Percentiles rank a stretch among this genome's conserved stretches.
phyloP scores from a whole-genome alignment of 2,797 vertebrate species.

The Nannoperca obscura region DNA sequence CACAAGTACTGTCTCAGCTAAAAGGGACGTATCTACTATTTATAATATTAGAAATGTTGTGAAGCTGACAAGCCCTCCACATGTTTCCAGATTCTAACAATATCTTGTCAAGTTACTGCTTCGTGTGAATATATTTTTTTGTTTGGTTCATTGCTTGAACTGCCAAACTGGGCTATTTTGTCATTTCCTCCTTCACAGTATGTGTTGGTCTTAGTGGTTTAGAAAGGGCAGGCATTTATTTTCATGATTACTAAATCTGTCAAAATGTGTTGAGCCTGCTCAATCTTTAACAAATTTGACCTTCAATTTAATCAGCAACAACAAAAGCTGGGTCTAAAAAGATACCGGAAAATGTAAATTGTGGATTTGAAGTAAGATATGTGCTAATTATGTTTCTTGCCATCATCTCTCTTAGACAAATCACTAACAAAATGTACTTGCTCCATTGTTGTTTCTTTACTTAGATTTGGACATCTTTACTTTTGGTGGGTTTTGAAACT shows the following conservation, averaged over 20 bases:
- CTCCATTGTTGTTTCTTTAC: background rate
- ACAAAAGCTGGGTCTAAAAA: background rate
- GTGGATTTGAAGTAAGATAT: too few relatives aligned
- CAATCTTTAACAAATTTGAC: background rate
- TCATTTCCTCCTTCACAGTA: background rate
- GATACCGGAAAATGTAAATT: background rate
- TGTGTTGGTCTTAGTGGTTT: too few relatives aligned
- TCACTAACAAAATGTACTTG: background rate
- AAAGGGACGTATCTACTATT: background rate
- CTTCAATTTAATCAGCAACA: slow-evolving; percentile 4
- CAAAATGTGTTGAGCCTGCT: background rate
- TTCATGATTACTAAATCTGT: background rate
- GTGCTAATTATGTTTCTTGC: too few relatives aligned
- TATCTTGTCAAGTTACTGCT: background rate
- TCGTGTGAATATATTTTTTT: background rate
- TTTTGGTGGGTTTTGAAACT: background rate
- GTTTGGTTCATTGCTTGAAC: too few relatives aligned
- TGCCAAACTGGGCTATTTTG: background rate
- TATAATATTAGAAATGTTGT: too few relatives aligned
- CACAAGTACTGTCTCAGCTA: background rate
- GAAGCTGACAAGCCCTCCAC: too few relatives aligned
- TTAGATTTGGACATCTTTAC: background rate
- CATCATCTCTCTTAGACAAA: background rate
- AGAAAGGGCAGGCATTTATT: background rate
- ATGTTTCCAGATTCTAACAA: background rate